Percentiles rank a stretch among this genome's conserved stretches.
Evolutionary conservation across 1,140 invertebrate genomes (phyloP).

Genomic region (Drosophila pandora): DNA sequence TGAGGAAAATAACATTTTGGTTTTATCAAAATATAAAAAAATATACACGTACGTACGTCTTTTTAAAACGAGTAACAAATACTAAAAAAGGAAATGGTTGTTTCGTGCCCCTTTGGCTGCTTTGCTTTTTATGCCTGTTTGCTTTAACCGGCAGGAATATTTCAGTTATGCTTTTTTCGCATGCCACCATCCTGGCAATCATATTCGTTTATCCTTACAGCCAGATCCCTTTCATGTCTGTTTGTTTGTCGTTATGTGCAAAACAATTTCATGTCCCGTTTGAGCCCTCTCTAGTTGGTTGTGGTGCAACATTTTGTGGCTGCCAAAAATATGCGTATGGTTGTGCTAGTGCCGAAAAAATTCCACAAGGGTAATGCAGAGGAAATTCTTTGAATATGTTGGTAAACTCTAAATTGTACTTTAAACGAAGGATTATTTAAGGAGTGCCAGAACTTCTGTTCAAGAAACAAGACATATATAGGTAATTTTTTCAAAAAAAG

Average conservation of each 20-base stretch:
- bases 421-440: neutral
- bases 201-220: slow-evolving; percentile 33
- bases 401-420: neutral
- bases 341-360: slow-evolving; percentile 12
- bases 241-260: slow-evolving; percentile 71
- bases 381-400: neutral
- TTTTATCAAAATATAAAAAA: slow-evolving; percentile 49
- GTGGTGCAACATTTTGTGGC: slow-evolving; percentile 71
- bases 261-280: slow-evolving; percentile 74
- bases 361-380: slow-evolving; percentile 11
- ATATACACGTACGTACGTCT: neutral
- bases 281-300: slow-evolving; percentile 43
- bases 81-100: slow-evolving; percentile 16
- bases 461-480: neutral
- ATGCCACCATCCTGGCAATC: slow-evolving; percentile 26
- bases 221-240: slow-evolving; percentile 51
- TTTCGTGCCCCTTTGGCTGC: slow-evolving; percentile 28
- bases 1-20: slow-evolving; percentile 52
- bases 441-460: too few relatives aligned
- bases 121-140: slow-evolving; percentile 48
- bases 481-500: neutral
- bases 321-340: slow-evolving; percentile 65
- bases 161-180: slow-evolving; percentile 47
- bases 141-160: slow-evolving; percentile 41
- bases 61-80: slow-evolving; percentile 29